Percentiles rank a stretch among this genome's conserved stretches.
phyloP scores from a whole-genome alignment of 2,113 vertebrate species.

The Ammodytes marinus region DNA sequence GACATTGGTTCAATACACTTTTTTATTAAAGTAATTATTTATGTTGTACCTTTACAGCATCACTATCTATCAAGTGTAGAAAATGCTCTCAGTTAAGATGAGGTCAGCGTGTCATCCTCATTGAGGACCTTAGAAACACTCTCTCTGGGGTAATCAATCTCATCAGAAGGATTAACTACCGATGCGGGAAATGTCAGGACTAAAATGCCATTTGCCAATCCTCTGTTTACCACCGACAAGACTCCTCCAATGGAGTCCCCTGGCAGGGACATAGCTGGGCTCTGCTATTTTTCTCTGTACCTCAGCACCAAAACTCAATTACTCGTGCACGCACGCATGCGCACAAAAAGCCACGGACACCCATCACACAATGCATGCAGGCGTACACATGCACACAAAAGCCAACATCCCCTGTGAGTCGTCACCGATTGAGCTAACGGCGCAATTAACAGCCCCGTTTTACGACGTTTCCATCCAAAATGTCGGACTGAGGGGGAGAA shows the following conservation, averaged over 20 bases:
- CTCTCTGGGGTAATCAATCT: constrained; percentile 71
- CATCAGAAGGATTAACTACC: constrained; percentile 57
- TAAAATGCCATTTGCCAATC: constrained; percentile 56
- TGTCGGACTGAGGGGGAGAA: constrained; percentile 60
- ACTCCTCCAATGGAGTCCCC: constrained; percentile 53
- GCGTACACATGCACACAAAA: neutral
- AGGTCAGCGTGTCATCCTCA: constrained; percentile 60
- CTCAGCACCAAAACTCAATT: constrained; percentile 76
- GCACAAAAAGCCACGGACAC: constrained; percentile 41
- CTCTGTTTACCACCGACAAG: constrained; percentile 52
- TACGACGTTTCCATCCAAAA: constrained; percentile 76
- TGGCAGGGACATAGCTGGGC: constrained; percentile 47
- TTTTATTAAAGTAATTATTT: constrained; percentile 28
- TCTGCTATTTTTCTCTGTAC: constrained; percentile 63
- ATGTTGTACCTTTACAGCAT: neutral
- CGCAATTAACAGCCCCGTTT: constrained; percentile 71
- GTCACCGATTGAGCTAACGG: constrained; percentile 76
- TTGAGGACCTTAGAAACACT: constrained; percentile 54
- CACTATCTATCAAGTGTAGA: neutral
- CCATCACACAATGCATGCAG: constrained; percentile 10
- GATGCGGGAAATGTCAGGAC: constrained; percentile 35
- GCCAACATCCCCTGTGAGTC: constrained; percentile 58
- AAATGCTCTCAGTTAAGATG: constrained; percentile 37
- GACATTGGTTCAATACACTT: constrained; percentile 31
- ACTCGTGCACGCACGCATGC: constrained; percentile 33